phyloP scores from a whole-genome alignment of 2,797 vertebrate genomes.

The Anguilla anguilla region DNA sequence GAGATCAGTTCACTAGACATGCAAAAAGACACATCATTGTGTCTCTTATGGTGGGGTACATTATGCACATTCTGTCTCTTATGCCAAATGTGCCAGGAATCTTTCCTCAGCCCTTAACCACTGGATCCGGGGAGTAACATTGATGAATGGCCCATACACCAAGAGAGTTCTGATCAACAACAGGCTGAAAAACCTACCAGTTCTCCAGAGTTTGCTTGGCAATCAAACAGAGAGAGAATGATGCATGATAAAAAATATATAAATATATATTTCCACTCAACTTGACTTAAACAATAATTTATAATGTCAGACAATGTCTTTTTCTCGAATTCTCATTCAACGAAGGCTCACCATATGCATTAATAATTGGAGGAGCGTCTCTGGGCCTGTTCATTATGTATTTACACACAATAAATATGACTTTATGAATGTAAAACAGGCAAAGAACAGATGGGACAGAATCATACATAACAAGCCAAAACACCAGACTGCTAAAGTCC shows the following conservation, averaged over 20 bases:
- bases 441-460: neutral
- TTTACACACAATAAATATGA: neutral
- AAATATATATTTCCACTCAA: neutral
- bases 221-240: neutral
- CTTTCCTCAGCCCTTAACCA: neutral
- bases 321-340: neutral
- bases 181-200: neutral
- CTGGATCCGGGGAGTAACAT: neutral
- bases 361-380: neutral
- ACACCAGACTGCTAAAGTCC: conserved; percentile 2
- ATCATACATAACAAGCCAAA: neutral
- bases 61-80: neutral
- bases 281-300: neutral
- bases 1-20: too few species aligned
- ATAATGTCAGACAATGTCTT: neutral
- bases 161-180: neutral
- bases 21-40: too few species aligned
- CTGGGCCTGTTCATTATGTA: neutral
- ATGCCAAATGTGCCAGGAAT: neutral
- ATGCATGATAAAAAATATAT: neutral
- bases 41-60: neutral
- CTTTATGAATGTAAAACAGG: neutral
- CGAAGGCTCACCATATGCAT: neutral
- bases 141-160: neutral
- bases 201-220: neutral